Evolutionary conservation across 2,113 vertebrate species (phyloP).

Genomic region (Calyptommatus sinebrachiatus): DNA sequence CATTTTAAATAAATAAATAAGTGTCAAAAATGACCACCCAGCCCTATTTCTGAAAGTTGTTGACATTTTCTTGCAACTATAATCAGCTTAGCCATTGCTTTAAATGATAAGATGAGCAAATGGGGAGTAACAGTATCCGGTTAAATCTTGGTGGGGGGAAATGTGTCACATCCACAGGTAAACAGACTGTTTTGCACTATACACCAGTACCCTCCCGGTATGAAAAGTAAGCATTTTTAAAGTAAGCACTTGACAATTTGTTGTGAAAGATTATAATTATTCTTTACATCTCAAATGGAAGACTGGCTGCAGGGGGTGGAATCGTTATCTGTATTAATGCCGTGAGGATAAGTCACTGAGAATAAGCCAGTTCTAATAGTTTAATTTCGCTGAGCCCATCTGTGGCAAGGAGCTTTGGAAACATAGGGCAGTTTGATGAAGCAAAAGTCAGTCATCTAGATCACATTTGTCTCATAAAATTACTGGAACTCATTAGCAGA

Average conservation of each 20-base stretch:
- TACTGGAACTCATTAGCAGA: slow-evolving; percentile 11
- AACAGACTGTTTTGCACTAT: neutral
- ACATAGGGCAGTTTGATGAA: neutral
- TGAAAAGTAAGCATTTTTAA: slow-evolving; percentile 1
- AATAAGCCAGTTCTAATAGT: slow-evolving; percentile 14
- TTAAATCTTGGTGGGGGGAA: neutral
- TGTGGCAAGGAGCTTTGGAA: slow-evolving; percentile 3
- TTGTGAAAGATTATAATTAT: slow-evolving; percentile 18
- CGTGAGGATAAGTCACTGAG: neutral
- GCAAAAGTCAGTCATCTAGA: neutral
- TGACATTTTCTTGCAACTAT: neutral
- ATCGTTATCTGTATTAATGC: slow-evolving; percentile 19
- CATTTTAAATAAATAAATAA: no score
- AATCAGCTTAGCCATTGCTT: no score
- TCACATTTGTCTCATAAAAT: slow-evolving; percentile 4
- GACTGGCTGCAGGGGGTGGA: slow-evolving; percentile 14
- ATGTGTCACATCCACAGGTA: neutral
- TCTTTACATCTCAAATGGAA: neutral
- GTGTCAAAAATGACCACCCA: no score
- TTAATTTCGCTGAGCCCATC: slow-evolving; percentile 19
- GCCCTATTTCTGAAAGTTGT: neutral
- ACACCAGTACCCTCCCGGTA: neutral
- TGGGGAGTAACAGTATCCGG: neutral
- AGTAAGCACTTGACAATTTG: slow-evolving; percentile 5
- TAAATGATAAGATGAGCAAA: neutral